These are phyloP conservation scores for Sebastes elongatus DNA, from an alignment of 2,797 vertebrate species.

Conservation along the genomic window DNA sequence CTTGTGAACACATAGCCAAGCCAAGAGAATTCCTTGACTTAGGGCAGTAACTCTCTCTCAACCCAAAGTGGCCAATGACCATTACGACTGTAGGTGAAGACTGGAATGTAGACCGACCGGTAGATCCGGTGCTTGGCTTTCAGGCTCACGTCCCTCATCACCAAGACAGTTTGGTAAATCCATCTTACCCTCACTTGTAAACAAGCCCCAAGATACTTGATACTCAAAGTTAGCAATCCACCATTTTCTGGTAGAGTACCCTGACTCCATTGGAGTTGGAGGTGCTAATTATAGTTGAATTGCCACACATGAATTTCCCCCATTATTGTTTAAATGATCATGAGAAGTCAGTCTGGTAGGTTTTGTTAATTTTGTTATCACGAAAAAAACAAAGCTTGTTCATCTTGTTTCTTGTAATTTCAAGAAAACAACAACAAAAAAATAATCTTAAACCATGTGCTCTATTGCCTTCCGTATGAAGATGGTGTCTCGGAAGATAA, in stretches of 20 bases:
- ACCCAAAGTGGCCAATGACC: background rate
- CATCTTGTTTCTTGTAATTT: background rate
- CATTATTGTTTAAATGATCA: background rate
- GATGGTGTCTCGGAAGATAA: background rate
- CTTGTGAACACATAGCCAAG: background rate
- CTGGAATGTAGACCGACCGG: background rate
- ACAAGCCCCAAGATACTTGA: background rate
- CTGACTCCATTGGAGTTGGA: background rate
- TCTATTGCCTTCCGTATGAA: background rate
- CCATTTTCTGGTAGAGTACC: background rate
- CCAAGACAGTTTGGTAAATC: background rate
- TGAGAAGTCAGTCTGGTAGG: background rate
- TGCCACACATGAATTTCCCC: background rate
- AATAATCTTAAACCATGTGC: constrained; percentile 7
- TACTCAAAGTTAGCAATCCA: background rate
- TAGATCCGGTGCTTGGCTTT: background rate
- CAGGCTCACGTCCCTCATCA: background rate
- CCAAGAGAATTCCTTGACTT: background rate
- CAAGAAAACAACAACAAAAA: background rate
- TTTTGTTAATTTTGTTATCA: constrained; percentile 6
- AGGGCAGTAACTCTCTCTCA: background rate
- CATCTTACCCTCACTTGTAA: background rate
- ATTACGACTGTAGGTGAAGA: background rate
- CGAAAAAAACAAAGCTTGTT: constrained; percentile 10
- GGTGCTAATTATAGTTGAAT: background rate